phyloP scores from a whole-genome alignment of 2,888 invertebrate genomes.

The Rhagonycha lutea region DNA sequence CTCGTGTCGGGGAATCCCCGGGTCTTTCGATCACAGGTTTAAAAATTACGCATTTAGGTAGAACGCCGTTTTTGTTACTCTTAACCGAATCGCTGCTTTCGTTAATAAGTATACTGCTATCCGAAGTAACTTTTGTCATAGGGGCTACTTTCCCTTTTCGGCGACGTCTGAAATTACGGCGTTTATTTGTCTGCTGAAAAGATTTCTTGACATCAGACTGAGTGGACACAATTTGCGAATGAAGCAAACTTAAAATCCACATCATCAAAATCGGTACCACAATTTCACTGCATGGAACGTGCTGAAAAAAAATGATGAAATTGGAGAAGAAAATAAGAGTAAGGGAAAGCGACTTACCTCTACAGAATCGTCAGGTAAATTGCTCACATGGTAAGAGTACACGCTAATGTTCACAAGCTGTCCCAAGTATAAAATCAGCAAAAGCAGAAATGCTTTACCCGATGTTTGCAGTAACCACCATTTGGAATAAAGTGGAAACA shows the following conservation, averaged over 20 bases:
- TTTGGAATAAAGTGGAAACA: slow-evolving; percentile 81
- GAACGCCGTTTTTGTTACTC: slow-evolving; percentile 1
- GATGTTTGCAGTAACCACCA: slow-evolving; percentile 95
- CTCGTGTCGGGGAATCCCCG: neutral
- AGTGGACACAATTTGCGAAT: slow-evolving; percentile 77
- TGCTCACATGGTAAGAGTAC: slow-evolving; percentile 51
- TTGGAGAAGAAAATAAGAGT: neutral
- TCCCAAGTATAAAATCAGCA: slow-evolving; percentile 74
- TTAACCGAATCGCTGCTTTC: slow-evolving; percentile 17
- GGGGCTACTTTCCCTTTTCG: slow-evolving; percentile 9
- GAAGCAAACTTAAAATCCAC: slow-evolving; percentile 74
- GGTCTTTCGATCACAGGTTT: slow-evolving; percentile 7
- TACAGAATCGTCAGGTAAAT: slow-evolving; percentile 31
- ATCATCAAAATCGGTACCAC: slow-evolving; percentile 74
- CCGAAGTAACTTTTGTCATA: neutral
- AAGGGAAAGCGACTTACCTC: slow-evolving; percentile 39
- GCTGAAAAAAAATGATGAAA: slow-evolving; percentile 48
- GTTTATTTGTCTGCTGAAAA: slow-evolving; percentile 3
- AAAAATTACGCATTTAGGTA: slow-evolving; percentile 15
- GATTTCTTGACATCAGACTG: slow-evolving; percentile 32
- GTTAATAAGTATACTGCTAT: slow-evolving; percentile 5
- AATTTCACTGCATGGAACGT: slow-evolving; percentile 69
- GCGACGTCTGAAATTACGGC: slow-evolving; percentile 14
- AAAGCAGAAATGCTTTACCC: slow-evolving; percentile 70
- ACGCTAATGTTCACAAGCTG: slow-evolving; percentile 53